Percentiles rank a stretch among this genome's conserved stretches.
These are phyloP conservation scores for Sminthopsis crassicaudata DNA, from an alignment of 2,113 vertebrate genomes.

Conservation along the genomic window DNA sequence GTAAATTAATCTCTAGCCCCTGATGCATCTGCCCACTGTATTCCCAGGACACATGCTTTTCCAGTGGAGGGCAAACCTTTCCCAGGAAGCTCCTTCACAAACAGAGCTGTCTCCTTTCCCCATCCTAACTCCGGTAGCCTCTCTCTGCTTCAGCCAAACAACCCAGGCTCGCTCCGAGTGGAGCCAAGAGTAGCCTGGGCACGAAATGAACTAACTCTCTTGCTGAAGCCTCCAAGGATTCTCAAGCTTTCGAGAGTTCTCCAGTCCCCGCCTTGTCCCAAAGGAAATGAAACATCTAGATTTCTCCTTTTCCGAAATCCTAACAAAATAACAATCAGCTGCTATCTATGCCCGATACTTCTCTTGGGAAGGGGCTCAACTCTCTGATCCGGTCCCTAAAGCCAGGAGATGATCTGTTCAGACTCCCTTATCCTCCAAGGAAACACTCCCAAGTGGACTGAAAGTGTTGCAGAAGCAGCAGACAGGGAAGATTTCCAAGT, in stretches of 20 bases:
- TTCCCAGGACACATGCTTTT: not conserved
- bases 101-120: not conserved
- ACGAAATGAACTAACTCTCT: not conserved
- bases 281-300: not conserved
- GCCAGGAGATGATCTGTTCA: not conserved
- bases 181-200: not conserved
- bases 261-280: not conserved
- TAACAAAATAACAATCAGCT: not conserved
- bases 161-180: not conserved
- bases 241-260: not conserved
- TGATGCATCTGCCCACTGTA: not conserved
- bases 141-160: not conserved
- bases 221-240: not conserved
- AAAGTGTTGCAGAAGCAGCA: not conserved
- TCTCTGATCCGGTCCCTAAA: not conserved
- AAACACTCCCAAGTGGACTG: not conserved
- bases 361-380: not conserved
- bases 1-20: not conserved
- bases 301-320: not conserved
- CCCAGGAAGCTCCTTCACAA: not conserved
- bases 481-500: not conserved
- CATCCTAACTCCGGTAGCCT: not conserved
- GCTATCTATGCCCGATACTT: not conserved
- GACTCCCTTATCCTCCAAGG: not conserved
- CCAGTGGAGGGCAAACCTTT: not conserved